These are phyloP conservation scores for Enteromius argenteus DNA, from an alignment of 2,797 vertebrate genomes.

Conservation along the genomic window DNA sequence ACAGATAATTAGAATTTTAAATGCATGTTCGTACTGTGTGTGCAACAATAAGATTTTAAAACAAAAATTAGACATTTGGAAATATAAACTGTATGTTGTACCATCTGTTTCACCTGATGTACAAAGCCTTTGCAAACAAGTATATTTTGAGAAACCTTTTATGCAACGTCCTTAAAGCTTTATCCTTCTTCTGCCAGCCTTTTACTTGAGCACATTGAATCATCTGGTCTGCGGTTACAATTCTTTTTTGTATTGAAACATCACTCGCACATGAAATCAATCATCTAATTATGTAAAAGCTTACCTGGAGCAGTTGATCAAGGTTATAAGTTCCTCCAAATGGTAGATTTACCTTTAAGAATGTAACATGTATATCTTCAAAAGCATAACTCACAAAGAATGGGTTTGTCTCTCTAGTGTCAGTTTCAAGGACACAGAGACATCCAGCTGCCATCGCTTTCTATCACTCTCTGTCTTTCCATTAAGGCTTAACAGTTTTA, in stretches of 20 bases:
- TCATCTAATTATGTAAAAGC: constrained; percentile 23
- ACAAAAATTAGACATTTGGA: background rate
- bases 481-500: constrained; percentile 59
- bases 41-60: background rate
- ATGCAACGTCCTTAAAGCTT: background rate
- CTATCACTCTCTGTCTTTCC: constrained; percentile 33
- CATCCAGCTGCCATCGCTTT: constrained; percentile 1
- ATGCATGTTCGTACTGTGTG: background rate
- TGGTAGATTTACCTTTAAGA: background rate
- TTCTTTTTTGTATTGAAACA: background rate
- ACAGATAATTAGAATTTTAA: background rate
- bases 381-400: constrained; percentile 10
- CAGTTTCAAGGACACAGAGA: constrained; percentile 22
- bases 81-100: background rate
- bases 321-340: constrained; percentile 20
- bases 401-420: constrained; percentile 10
- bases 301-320: constrained; percentile 10
- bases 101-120: background rate
- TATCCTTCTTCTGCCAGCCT: background rate
- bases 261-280: constrained; percentile 2
- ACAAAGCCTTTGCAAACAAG: background rate
- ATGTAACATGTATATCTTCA: background rate
- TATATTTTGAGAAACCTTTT: background rate
- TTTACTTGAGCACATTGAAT: background rate
- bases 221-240: background rate